phyloP scores from a whole-genome alignment of 2,888 invertebrate genomes.

The Leuctra nigra region DNA sequence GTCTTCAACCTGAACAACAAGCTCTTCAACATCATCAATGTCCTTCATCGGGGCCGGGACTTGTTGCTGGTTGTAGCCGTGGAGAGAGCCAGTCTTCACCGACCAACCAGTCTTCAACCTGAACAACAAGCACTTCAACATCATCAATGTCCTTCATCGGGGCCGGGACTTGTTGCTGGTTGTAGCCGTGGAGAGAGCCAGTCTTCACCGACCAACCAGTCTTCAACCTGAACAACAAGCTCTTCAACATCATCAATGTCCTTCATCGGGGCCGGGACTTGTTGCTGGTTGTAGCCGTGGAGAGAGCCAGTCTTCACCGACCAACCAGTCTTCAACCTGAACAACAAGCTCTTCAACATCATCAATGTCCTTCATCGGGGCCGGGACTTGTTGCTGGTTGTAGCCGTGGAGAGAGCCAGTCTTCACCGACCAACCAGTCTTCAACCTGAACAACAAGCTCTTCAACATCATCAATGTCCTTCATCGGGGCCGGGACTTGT shows the following conservation, averaged over 20 bases:
- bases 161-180: conserved; percentile 9
- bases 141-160: conserved; percentile 40
- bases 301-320: conserved; percentile 54
- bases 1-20: conserved; percentile 54
- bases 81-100: conserved; percentile 48
- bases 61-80: conserved; percentile 4
- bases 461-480: conserved; percentile 45
- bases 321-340: conserved; percentile 76
- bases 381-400: conserved; percentile 10
- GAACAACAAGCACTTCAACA: conserved; percentile 28
- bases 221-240: conserved; percentile 65
- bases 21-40: conserved; percentile 33
- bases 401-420: conserved; percentile 38
- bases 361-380: conserved; percentile 42
- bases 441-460: too few relatives aligned
- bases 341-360: too few relatives aligned
- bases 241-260: too few relatives aligned
- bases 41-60: conserved; percentile 37
- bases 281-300: conserved; percentile 11
- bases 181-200: conserved; percentile 25
- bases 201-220: conserved; percentile 79
- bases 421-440: conserved; percentile 76
- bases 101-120: conserved; percentile 80
- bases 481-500: conserved; percentile 34
- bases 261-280: conserved; percentile 34